Percentiles rank a stretch among this genome's conserved stretches.
These are phyloP conservation scores for Adrianichthys oophorus DNA, from an alignment of 2,797 vertebrate genomes.

Conservation along the genomic window DNA sequence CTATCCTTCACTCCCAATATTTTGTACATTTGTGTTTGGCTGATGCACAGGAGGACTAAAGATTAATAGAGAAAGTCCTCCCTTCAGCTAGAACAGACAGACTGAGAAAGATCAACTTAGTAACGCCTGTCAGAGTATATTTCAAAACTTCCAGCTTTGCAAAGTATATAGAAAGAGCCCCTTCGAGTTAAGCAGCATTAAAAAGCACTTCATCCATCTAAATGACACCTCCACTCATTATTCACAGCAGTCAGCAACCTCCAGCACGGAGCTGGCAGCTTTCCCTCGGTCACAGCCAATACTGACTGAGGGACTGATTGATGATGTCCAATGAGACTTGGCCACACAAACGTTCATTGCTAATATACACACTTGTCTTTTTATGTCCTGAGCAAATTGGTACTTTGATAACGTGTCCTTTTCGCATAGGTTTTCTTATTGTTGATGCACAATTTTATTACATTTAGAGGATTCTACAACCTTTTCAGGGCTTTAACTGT, in stretches of 20 bases:
- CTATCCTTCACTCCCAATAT: neutral
- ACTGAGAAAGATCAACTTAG: slow-evolving; percentile 39
- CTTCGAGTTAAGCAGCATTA: slow-evolving; percentile 52
- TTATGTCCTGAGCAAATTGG: neutral
- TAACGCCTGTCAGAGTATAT: slow-evolving; percentile 40
- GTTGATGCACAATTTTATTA: no score
- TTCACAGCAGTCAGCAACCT: slow-evolving; percentile 47
- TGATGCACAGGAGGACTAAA: slow-evolving; percentile 1
- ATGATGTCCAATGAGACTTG: slow-evolving; percentile 37
- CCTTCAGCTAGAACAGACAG: slow-evolving; percentile 31
- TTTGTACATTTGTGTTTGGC: slow-evolving; percentile 7
- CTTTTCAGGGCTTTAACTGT: no score
- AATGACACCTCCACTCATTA: slow-evolving; percentile 56
- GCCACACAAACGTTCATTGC: neutral
- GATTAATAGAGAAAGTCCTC: slow-evolving; percentile 18
- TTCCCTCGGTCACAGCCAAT: slow-evolving; percentile 35
- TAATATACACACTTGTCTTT: neutral
- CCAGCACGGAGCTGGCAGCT: slow-evolving; percentile 50
- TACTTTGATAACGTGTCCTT: slow-evolving; percentile 4
- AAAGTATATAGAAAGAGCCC: slow-evolving; percentile 19
- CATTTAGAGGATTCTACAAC: no score
- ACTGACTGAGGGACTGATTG: slow-evolving; percentile 46
- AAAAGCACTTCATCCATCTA: slow-evolving; percentile 50
- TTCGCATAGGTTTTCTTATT: neutral
- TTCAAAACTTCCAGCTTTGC: slow-evolving; percentile 21